phyloP scores from a whole-genome alignment of 2,113 vertebrate genomes.

The Ameiurus melas region DNA sequence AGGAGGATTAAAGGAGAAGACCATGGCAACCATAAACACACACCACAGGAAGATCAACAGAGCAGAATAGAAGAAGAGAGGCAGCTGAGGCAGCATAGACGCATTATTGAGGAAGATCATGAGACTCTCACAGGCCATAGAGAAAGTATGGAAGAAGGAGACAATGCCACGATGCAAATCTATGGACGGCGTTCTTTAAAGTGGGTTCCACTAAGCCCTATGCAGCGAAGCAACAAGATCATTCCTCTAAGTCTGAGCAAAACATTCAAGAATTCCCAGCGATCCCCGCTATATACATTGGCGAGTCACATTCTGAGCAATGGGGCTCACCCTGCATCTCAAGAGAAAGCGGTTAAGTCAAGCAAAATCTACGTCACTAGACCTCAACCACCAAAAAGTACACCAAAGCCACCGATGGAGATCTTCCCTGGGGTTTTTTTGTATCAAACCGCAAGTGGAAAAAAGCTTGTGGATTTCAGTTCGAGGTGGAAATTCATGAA shows the following conservation, averaged over 20 bases:
- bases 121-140: not conserved
- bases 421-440: constrained; percentile 83
- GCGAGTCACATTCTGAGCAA: constrained; percentile 73
- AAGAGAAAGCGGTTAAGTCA: constrained; percentile 64
- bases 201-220: constrained; percentile 15
- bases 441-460: constrained; percentile 74
- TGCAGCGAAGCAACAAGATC: constrained; percentile 32
- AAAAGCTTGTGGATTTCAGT: constrained; percentile 73
- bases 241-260: constrained; percentile 46
- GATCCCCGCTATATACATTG: constrained; percentile 71
- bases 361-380: constrained; percentile 88
- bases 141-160: not conserved
- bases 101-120: not conserved
- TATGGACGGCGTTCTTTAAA: constrained; percentile 38
- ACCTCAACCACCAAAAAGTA: constrained; percentile 73
- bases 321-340: constrained; percentile 47
- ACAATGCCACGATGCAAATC: not conserved
- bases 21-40: constrained; percentile 4
- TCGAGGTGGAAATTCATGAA: constrained; percentile 56
- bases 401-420: constrained; percentile 66
- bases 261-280: constrained; percentile 63
- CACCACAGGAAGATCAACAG: constrained; percentile 9
- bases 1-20: constrained; percentile 3
- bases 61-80: not conserved
- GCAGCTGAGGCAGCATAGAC: not conserved